Conservation (phyloP, 2,113 vertebrate species). For the Dromaius novaehollandiae region DNA sequence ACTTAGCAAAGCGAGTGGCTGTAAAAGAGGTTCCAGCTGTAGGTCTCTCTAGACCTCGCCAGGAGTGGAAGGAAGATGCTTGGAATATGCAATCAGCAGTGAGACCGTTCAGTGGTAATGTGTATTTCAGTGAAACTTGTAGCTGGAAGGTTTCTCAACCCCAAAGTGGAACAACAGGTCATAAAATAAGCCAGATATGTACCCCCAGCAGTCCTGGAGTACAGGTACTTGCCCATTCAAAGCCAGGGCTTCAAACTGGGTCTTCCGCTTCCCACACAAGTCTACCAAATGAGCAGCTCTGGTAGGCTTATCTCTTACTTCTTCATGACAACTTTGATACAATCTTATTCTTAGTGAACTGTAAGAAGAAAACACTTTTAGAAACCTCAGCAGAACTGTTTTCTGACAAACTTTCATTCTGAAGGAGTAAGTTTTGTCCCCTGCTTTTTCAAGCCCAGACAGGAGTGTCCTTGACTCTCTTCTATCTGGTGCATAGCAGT, state of each 20-base stretch:
- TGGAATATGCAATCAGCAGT: rapidly evolving
- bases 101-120: neutral
- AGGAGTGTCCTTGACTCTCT: neutral
- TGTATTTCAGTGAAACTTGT: neutral
- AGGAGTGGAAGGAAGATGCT: neutral
- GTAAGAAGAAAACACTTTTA: neutral
- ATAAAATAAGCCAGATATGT: neutral
- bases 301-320: neutral
- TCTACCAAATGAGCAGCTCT: neutral
- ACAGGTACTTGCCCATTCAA: neutral
- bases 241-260: neutral
- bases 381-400: neutral
- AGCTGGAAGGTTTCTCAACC: neutral
- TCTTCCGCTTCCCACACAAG: neutral
- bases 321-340: neutral
- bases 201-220: neutral
- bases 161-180: neutral
- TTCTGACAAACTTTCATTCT: neutral
- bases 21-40: neutral
- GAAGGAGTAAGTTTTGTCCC: neutral
- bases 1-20: neutral
- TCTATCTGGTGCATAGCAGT: neutral
- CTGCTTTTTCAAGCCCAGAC: neutral
- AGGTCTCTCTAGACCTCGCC: too few relatives aligned
- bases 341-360: neutral